Percentiles rank a stretch among this genome's conserved stretches.
Evolutionary conservation across 2,888 invertebrate genomes (phyloP).

Genomic region (Actias luna): DNA sequence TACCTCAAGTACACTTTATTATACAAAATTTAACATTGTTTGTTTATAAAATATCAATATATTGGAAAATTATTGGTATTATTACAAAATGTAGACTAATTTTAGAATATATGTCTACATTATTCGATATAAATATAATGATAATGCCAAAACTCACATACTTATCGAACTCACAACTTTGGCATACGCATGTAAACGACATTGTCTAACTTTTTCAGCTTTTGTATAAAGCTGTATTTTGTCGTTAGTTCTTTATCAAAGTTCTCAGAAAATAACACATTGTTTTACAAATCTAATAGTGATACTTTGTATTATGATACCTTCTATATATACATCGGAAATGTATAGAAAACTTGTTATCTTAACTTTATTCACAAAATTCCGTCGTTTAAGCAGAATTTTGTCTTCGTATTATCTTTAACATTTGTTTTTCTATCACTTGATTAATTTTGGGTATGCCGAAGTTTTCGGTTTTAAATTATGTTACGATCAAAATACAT

Average conservation of each 20-base stretch:
- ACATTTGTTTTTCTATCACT: background rate
- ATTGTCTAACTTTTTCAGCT: conserved; percentile 25
- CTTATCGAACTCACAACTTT: conserved; percentile 44
- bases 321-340: too few relatives aligned
- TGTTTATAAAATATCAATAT: background rate
- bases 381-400: background rate
- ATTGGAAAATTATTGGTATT: background rate
- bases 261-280: background rate
- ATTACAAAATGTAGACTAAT: background rate
- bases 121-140: conserved; percentile 38
- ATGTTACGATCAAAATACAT: too few relatives aligned
- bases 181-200: conserved; percentile 38
- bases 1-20: background rate
- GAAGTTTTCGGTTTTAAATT: background rate
- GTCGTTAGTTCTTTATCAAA: conserved; percentile 3
- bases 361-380: background rate
- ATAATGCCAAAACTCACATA: conserved; percentile 42
- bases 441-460: background rate
- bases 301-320: too few relatives aligned
- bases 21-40: background rate
- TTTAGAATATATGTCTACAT: conserved; percentile 17
- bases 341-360: background rate
- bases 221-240: conserved; percentile 13
- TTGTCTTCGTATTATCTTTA: background rate
- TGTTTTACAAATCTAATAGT: background rate